Conservation (phyloP, 2,797 vertebrate species). For the Megalops cyprinoides region DNA sequence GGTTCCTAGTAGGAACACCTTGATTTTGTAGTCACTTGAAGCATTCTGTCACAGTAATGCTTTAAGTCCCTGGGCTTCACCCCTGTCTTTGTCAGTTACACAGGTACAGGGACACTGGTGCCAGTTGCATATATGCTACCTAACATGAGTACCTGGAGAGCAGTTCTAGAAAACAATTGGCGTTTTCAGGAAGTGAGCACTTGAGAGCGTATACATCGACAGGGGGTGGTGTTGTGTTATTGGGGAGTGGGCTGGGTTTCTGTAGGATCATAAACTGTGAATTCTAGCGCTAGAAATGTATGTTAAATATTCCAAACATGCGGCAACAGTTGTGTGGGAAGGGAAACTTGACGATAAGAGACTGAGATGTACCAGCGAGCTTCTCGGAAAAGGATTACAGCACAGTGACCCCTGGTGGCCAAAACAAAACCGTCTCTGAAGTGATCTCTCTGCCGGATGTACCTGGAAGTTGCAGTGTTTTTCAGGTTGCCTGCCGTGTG, state of each 20-base stretch:
- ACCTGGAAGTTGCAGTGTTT: not conserved
- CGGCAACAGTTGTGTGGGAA: not conserved
- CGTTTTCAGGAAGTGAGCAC: not conserved
- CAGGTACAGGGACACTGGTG: not conserved
- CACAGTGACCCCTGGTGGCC: conserved; percentile 19
- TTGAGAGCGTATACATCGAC: not conserved
- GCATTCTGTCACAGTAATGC: not conserved
- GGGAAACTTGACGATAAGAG: not conserved
- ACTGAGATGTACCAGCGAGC: not conserved
- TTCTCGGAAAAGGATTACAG: conserved; percentile 25
- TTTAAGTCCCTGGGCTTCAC: not conserved
- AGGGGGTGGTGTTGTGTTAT: not conserved
- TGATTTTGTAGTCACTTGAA: not conserved
- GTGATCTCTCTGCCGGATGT: not conserved
- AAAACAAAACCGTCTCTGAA: not conserved
- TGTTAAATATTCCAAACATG: not conserved
- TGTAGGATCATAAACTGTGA: not conserved
- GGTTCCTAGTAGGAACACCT: not conserved
- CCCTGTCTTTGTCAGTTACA: not conserved
- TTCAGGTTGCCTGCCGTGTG: not conserved
- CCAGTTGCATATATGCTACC: not conserved
- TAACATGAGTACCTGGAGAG: not conserved
- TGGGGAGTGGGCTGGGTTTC: not conserved
- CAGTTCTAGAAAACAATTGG: not conserved
- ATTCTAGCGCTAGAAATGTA: not conserved